These are phyloP conservation scores for Aleadryas rufinucha DNA, from an alignment of 2,113 vertebrate genomes.

Conservation along the genomic window DNA sequence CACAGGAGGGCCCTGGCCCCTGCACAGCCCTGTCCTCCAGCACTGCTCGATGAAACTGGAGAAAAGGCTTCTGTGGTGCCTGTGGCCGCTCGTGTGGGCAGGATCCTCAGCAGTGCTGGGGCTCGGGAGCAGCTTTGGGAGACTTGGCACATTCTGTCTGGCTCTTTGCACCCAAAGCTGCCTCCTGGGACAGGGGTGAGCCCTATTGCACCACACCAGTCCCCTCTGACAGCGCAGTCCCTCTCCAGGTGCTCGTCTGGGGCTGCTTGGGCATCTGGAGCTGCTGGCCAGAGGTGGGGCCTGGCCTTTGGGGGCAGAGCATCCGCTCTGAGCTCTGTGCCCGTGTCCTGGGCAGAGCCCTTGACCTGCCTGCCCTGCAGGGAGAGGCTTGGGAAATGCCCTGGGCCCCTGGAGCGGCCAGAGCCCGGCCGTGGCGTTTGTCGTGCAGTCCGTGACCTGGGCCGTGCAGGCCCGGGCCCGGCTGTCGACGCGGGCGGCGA, in stretches of 20 bases:
- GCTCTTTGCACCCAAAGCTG: background rate
- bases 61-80: background rate
- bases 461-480: background rate
- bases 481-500: accelerated
- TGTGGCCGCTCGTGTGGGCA: background rate
- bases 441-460: background rate
- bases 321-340: background rate
- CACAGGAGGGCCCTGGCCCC: background rate
- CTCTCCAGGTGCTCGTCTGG: background rate
- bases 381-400: background rate
- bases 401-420: background rate
- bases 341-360: background rate
- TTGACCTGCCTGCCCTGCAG: background rate
- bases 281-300: background rate
- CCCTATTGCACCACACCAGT: accelerated
- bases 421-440: background rate
- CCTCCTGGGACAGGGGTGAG: accelerated
- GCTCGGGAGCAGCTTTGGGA: background rate
- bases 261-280: background rate
- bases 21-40: background rate
- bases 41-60: background rate
- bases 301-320: background rate
- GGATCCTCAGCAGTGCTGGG: accelerated
- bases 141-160: background rate
- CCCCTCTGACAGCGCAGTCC: accelerated